Base-by-base conservation (phyloP, 2,113 vertebrate genomes). In the Python bivittatus region DNA sequence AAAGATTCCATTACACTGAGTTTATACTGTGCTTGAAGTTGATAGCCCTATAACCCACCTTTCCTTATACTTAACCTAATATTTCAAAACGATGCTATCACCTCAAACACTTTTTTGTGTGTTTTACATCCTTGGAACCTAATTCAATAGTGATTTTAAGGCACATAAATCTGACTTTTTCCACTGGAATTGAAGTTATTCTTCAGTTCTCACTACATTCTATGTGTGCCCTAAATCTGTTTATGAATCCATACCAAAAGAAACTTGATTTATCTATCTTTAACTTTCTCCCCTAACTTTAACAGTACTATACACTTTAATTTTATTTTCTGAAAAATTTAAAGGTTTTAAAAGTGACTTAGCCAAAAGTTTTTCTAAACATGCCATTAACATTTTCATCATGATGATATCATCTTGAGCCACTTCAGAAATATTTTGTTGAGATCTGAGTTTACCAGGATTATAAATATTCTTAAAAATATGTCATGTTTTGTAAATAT, bases 371-470 rank as follows among this genome's bases (percentile, higher is more conserved):
- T 79, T 96, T 96, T 96, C 96, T 89, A 95, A 96, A 97, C 96
- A 97, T 88, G 93, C 93, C 95, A 89, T 91, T 96, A 96, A 95
- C 93, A 91, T 91, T 97, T 96, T 97, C 94, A 96, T 90, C 94
- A 94, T 90, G 91, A 88, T 95, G 93, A 95, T 92, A 97, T 95
- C 95, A 95, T 93, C 94, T 94, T 15, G 64, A 94, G 94, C 58
- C 95, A 96, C 96, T 96, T 96, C 92, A 92, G 97, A 97, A 96
- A 93, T 92, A 97, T 97, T 44, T 96, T 89, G 60, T 33, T 89
- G 57, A 57, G 79, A 23, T 53, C 48, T 84, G 7, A 84, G 27
- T 84, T 89, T 84, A 92, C 95, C 92, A 96, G 94, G 94, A 96
- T 96, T 95, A 95, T 94, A 95, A 91, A 95, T 93, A 3, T 93